These are phyloP conservation scores for Anguilla pacifica DNA, from an alignment of 2,797 vertebrate species.

Conservation along the genomic window DNA sequence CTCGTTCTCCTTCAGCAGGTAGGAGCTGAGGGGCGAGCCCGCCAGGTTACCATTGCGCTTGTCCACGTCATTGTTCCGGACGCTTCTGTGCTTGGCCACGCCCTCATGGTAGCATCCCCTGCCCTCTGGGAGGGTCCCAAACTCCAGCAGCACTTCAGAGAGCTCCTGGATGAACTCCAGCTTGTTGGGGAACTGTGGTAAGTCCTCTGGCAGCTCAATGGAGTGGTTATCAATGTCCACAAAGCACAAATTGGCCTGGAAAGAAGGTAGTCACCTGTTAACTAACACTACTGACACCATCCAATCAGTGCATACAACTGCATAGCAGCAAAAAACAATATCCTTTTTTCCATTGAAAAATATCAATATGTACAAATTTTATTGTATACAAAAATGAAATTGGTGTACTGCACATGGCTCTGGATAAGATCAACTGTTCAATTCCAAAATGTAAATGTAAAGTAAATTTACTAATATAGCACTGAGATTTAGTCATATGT, in stretches of 20 bases:
- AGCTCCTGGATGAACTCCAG: slow-evolving; percentile 98
- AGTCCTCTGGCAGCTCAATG: slow-evolving; percentile 94
- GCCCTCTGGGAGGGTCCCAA: slow-evolving; percentile 90
- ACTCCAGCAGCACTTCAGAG: slow-evolving; percentile 91
- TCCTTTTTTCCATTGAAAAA: no score
- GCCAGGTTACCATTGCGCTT: slow-evolving; percentile 95
- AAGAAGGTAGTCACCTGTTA: slow-evolving; percentile 40
- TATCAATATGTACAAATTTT: no score
- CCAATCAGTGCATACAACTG: background rate
- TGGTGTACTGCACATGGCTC: background rate
- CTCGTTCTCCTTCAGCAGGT: slow-evolving; percentile 91
- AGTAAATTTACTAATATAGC: background rate
- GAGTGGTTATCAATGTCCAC: slow-evolving; percentile 99
- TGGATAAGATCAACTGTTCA: background rate
- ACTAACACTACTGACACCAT: background rate
- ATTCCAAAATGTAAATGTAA: background rate
- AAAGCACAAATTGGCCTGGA: slow-evolving; percentile 95
- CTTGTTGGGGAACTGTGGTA: slow-evolving; percentile 98
- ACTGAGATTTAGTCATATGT: background rate
- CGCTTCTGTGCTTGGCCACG: slow-evolving; percentile 79
- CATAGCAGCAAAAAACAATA: background rate
- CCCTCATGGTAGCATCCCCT: slow-evolving; percentile 84
- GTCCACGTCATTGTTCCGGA: slow-evolving; percentile 84
- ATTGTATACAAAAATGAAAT: background rate
- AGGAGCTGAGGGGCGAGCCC: slow-evolving; percentile 87